Base-by-base conservation (phyloP, 1,140 invertebrate genomes). In the Cydia pomonella region DNA sequence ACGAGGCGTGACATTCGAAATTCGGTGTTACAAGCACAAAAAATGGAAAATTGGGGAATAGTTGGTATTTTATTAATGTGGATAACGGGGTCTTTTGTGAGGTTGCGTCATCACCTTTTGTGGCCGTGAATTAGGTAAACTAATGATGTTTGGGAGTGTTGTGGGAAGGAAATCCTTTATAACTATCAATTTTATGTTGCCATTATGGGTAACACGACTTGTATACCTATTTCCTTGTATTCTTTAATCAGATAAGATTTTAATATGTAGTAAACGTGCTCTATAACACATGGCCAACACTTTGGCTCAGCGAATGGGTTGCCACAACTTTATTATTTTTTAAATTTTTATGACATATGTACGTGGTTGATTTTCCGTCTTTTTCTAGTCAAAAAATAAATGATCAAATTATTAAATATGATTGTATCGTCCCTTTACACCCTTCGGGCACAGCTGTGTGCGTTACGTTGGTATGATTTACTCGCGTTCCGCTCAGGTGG, bases 1-100 rank as follows among this genome's bases (percentile, higher is more conserved):
- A 87, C 86, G 85, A 89, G 85, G 83, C 87, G 87, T 89, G 87
- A 89, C 87, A 89, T 84, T 89, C 76, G 82, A 89, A 89, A 89
- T 82, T 83, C 82, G 80, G 82, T 88, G 86, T 86, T 87, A 84
- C 83, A 83, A 89, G 85, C 77, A 74, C 66, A 85, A 85, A 87
- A 87, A 87, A 84, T 80, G 75, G 76, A 80, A 81, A 78, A 82
- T 23, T 78, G 80, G 73, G 79, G 72, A 77, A 77, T 78, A 84
- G 81, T 84, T 84, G 80, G 79, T 82, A 78, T 84, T 74, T 83
- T 83, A 88, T 86, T 87, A 87, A 88, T 88, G 87, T 84, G 82
- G 82, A 82, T 87, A 88, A 89, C 85, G 87, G 87, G 76, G 76
- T 79, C 81, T 76, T 83, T 87, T 85, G 33, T 75, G 75, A 80